Evolutionary conservation across 2,888 invertebrate genomes (phyloP), one percentile per base, ranked within the genome.

Genomic region (Stenodera caucasica): DNA sequence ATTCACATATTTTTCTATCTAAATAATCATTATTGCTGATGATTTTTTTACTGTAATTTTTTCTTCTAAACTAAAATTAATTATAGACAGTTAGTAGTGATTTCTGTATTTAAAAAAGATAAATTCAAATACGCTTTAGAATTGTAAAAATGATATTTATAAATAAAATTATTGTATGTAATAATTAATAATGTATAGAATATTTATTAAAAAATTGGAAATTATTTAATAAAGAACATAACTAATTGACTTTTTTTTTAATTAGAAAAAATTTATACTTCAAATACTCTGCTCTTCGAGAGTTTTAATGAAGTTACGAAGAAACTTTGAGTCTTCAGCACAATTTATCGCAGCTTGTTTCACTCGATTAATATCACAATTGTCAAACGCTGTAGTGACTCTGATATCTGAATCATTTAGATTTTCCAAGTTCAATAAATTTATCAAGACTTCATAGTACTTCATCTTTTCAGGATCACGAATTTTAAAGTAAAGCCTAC

Each of bases 361-460:
- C 30, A 60, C 6, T 6, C 50, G 23, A 5, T 52, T 14, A 12
- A 23, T 23, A 26, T 55, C 49, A n/a, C 54, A 18, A n/a, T 49
- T 32, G 8, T 55, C 60, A 2, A 52, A 40, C 14, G 32, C 35
- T 1, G 15, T n/a, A 7, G 21, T 11, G 8, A 59, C 18, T 29
- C 50, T 51, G 0, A 60, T 29, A 15, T 60, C 26, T 26, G 49
- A 18, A 11, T 40, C 40, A 7, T 7, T 52, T 32, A 56, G 14
- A 33, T 23, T 45, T 2, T 60, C 60, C 3, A 60, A 14, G 33
- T 60, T 49, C 5, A 21, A 18, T n/a, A 60, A 15, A 33, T 60
- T 26, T 3, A 60, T 32, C 2, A 14, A 55, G 12, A 60, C 33
- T 49, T 52, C 52, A 14, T 8, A n/a, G n/a, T 6, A 40, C 23